Base-by-base conservation (phyloP, 2,113 vertebrate genomes). In the Myxocyprinus asiaticus region DNA sequence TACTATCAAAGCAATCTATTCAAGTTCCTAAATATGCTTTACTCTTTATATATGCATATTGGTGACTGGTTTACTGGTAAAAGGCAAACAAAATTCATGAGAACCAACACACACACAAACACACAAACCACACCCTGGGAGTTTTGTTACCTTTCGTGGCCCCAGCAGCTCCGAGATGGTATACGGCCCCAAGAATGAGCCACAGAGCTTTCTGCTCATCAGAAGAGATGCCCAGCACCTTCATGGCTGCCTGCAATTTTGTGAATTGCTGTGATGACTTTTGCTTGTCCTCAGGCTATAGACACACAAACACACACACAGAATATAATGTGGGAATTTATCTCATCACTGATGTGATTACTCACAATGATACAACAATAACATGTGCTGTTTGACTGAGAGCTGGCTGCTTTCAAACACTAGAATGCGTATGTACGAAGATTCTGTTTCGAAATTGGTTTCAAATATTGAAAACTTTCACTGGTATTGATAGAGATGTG, bases 161-260 rank as follows among this genome's bases (percentile, higher is more conserved):
- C 5, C 97, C 96, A 0, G 97, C 97, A 0, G 97, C 96, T 62
- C 98, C 98, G 86, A 99, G 84, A 80, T 99, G 98, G 88, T 95
- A 99, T 82, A 99, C 93, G 59, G 97, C 94, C 5, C 95, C 96
- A 67, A 99, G 89, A 79, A 99, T 89, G 77, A 94, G 90, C 93
- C 93, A 93, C 10, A 94, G 87, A 81, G 93, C 95, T 82, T 96
- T 98, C 89, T 99, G 98, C 81, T 99, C 97, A 0, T 99, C 97
- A 0, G 85, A 8, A 1, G 95, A 94, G 87, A 99, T 92, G 64
- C 96, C 95, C 86, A 99, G 91, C 67, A 97, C 95, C 86, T 97
- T 98, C 98, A 99, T 97, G 84, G 97, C 97, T 0, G 96, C 92
- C 91, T 98, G 97, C 4, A 99, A 94, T 87, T 98, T 98, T 68